Evolutionary conservation across 2,888 invertebrate species (phyloP).

Genomic region (Protodeltote pygarga): DNA sequence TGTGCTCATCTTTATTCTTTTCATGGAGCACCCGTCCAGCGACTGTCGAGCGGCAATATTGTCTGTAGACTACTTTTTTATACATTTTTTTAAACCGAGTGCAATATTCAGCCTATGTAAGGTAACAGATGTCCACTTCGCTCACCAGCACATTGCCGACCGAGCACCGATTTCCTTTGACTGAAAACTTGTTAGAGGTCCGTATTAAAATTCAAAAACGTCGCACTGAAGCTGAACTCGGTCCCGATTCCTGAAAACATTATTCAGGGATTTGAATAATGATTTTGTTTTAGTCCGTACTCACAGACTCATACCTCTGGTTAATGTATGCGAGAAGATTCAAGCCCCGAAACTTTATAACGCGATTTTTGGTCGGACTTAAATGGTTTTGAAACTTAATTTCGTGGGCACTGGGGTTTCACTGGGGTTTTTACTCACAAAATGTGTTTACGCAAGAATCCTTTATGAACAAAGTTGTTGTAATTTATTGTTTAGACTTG

Average conservation of each 20-base stretch:
- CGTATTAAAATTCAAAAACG: conserved; percentile 87
- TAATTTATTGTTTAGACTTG: conserved; percentile 49
- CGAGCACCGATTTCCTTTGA: conserved; percentile 83
- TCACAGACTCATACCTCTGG: conserved; percentile 58
- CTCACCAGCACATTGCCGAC: conserved; percentile 48
- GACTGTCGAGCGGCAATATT: no score
- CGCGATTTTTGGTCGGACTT: conserved; percentile 83
- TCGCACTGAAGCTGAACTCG: conserved; percentile 80
- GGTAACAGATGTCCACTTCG: conserved; percentile 56
- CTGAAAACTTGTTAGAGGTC: conserved; percentile 84
- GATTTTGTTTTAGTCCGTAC: conserved; percentile 81
- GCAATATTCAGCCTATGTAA: no score
- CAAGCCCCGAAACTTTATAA: conserved; percentile 72
- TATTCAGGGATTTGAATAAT: conserved; percentile 86
- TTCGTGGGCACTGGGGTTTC: conserved; percentile 67
- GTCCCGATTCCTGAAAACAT: conserved; percentile 84
- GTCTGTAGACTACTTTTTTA: no score
- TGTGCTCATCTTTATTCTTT: no score
- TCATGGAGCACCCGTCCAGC: no score
- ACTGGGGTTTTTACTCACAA: conserved; percentile 56
- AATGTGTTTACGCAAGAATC: conserved; percentile 64
- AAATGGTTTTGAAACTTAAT: conserved; percentile 82
- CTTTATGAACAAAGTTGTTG: conserved; percentile 52
- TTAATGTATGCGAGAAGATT: conserved; percentile 83
- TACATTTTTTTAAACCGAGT: no score